Conservation (phyloP, 2,113 vertebrate species). For the Mus spicilegus region DNA sequence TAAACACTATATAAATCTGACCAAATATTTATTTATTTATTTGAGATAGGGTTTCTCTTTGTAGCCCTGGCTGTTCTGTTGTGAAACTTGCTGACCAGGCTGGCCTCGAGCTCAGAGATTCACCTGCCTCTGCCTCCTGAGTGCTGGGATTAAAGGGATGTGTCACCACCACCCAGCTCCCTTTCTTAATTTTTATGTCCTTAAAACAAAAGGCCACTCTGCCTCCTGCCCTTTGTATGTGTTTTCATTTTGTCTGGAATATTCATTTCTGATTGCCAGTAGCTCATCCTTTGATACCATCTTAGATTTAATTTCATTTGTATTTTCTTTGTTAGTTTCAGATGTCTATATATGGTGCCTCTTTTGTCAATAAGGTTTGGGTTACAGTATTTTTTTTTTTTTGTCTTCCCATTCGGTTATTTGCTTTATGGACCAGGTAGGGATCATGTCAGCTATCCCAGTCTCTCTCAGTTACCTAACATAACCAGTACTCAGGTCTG, state of each 20-base stretch:
- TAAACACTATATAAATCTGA: not conserved
- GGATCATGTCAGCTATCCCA: not conserved
- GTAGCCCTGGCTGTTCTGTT: no score
- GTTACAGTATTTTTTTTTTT: not conserved
- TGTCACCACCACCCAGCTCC: not conserved
- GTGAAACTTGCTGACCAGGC: no score
- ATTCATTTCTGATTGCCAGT: not conserved
- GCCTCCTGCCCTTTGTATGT: not conserved
- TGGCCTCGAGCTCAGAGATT: no score
- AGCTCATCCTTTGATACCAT: not conserved
- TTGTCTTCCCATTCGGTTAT: not conserved
- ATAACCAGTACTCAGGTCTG: not conserved
- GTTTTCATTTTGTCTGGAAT: not conserved
- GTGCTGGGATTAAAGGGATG: not conserved
- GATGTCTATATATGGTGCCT: not conserved
- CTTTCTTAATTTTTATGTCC: not conserved
- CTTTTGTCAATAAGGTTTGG: not conserved
- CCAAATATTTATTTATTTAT: not conserved
- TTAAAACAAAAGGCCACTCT: conserved; percentile 5
- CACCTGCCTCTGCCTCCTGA: no score
- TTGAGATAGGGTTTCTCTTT: no score
- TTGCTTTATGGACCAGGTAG: not conserved
- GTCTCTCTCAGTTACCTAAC: not conserved
- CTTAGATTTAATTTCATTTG: not conserved
- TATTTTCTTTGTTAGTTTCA: not conserved